Conservation (phyloP, 2,888 invertebrate genomes). For the Oligia fasciuncula region DNA sequence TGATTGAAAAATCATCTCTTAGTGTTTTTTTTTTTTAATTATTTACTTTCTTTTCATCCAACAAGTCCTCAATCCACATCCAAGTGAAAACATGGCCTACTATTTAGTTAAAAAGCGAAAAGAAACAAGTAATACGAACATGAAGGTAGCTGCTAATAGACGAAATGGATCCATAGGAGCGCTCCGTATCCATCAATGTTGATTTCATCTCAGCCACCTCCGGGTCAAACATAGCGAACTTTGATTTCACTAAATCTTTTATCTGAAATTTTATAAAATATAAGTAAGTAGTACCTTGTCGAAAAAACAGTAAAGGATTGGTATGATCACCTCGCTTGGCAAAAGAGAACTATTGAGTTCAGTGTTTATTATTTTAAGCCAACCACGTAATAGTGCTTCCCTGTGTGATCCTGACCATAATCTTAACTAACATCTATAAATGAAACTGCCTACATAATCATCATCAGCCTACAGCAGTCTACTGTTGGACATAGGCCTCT, state of each 20-base stretch:
- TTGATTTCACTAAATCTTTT: constrained; percentile 74
- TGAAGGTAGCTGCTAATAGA: constrained; percentile 14
- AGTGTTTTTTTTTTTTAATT: too few relatives aligned
- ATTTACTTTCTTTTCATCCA: neutral
- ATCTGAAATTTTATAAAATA: constrained; percentile 65
- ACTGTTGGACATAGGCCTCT: neutral
- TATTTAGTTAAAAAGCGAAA: neutral
- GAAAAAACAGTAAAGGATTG: neutral
- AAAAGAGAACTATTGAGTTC: neutral
- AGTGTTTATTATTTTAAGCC: neutral
- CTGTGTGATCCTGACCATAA: neutral
- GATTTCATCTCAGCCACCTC: neutral
- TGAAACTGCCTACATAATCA: neutral
- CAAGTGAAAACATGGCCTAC: neutral
- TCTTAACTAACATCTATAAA: neutral
- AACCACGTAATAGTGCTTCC: neutral
- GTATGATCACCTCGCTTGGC: neutral
- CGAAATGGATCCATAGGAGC: constrained; percentile 11
- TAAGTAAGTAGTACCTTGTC: neutral
- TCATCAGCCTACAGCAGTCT: neutral
- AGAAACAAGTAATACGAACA: neutral
- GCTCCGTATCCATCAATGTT: neutral
- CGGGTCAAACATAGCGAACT: constrained; percentile 60
- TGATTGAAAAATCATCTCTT: too few relatives aligned
- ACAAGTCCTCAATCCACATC: neutral